Evolutionary conservation across 2,888 invertebrate species (phyloP), one percentile per base, ranked within the genome.

Genomic region (Erynnis tages): DNA sequence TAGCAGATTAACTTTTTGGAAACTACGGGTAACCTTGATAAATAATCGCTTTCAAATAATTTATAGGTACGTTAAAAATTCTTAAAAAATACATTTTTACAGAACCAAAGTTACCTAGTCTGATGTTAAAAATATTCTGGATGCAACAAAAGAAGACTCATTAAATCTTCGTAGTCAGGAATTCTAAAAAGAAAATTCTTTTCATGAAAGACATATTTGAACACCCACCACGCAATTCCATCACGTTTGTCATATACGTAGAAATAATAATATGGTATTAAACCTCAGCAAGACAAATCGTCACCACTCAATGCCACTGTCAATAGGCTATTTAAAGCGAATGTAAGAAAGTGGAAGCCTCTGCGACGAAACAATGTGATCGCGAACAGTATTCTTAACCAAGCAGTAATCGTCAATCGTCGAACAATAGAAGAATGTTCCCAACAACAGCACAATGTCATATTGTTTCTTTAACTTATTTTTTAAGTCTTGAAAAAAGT

Each of bases 381-480:
- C 35, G 27, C 37, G 21, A n/a, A 19, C 23, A 13, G 37, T 21
- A 34, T 63, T 63, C 62, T 60, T 56, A 57, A 54, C 60, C 45
- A 41, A 54, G 54, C 63, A 65, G 63, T 63, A 67, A 64, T 72
- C 79, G 67, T 76, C 69, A 74, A 69, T 72, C 71, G 66, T 57
- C 63, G 78, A 81, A 87, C 85, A 86, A 87, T 85, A 79, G 79
- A 64, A 61, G 66, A 76, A 74, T 69, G 70, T 65, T 69, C 61
- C 67, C 71, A 76, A 63, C 71, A 65, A 76, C 74, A 71, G 72
- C 66, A 74, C 72, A 81, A 81, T 79, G 82, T 80, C 80, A 82
- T 82, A 83, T 84, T 84, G 82, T 83, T 83, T 81, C 80, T 75
- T 74, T 69, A 68, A 67, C 63, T 77, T 67, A 66, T 72, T 70